Base-by-base conservation (phyloP, 2,797 vertebrate genomes). In the Lithobates pipiens region DNA sequence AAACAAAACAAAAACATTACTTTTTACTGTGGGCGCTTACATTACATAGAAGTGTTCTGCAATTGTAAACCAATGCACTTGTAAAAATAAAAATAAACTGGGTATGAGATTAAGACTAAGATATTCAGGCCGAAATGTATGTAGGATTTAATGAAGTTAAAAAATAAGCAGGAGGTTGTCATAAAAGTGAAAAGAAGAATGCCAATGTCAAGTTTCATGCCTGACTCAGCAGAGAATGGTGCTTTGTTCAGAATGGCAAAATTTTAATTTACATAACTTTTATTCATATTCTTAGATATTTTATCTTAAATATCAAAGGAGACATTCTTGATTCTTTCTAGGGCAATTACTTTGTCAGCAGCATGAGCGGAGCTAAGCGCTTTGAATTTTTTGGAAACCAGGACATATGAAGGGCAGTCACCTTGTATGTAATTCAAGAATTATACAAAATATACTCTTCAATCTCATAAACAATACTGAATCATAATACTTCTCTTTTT, bases 241-340 rank as follows among this genome's bases (percentile, higher is more conserved):
- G 90, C 92, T 90, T 89, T 91, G 89, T 91, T 92, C 65, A 93
- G 92, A 95, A 95, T 92, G 90, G 91, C 90, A 94, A 94, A 94
- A 86, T 91, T 91, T 92, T 92, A 93, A 95, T 95, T 95, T 94
- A 93, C 92, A 93, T 94, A 94, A 93, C 93, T 92, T 93, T 93
- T 79, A 83, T 73, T 79, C 75, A 90, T 90, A 39, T 92, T 91
- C 93, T 93, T 92, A 91, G 93, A 91, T 89, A 92, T 92, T 93
- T 93, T 91, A 93, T 88, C 92, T 94, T 91, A 91, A 91, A 93
- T 68, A 77, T 93, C 91, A 92, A 92, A 93, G 90, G 92, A 93
- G 80, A 77, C 75, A 68, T 72, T 77, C 75, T 77, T 69, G 36
- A 57, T 86, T 83, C 80, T 83, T 54, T 77, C 69, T 15, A 46